Conservation (phyloP, 53 echinoderm and acorn worm species). For the Arbacia lixula region DNA sequence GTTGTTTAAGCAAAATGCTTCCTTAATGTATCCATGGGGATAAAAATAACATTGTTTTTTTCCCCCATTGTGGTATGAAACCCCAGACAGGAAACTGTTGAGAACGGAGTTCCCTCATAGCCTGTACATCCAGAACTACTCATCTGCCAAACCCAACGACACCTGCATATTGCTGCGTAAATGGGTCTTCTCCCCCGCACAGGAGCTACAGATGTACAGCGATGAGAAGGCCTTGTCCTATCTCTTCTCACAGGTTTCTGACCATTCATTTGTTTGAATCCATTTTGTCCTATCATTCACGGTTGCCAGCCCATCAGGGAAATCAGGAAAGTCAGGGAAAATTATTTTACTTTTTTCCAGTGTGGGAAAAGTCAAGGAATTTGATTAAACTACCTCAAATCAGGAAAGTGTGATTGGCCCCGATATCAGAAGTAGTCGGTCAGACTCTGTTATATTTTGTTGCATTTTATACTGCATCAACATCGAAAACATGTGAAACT, state of each 20-base stretch:
- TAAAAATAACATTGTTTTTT: background rate
- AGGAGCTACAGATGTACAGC: constrained; percentile 88
- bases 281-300: background rate
- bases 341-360: background rate
- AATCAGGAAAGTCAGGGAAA: background rate
- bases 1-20: too few species aligned
- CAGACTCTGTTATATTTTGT: too few species aligned
- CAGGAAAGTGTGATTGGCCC: too few species aligned
- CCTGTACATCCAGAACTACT: constrained; percentile 93
- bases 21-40: background rate
- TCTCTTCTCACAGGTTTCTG: constrained; percentile 92
- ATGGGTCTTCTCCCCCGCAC: constrained; percentile 91
- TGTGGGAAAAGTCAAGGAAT: background rate
- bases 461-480: too few species aligned
- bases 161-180: constrained; percentile 81
- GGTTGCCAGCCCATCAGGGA: background rate
- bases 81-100: constrained; percentile 90
- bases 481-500: too few species aligned
- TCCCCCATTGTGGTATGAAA: too few species aligned
- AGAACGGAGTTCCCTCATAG: constrained; percentile 94
- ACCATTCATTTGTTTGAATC: too few species aligned
- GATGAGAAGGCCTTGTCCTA: constrained; percentile 90
- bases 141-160: constrained; percentile 60
- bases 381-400: background rate
- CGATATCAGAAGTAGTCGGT: too few species aligned